Evolutionary conservation across 2,113 vertebrate species (phyloP), one percentile per base, ranked within the genome.

Genomic region (Leucosticte australis): DNA sequence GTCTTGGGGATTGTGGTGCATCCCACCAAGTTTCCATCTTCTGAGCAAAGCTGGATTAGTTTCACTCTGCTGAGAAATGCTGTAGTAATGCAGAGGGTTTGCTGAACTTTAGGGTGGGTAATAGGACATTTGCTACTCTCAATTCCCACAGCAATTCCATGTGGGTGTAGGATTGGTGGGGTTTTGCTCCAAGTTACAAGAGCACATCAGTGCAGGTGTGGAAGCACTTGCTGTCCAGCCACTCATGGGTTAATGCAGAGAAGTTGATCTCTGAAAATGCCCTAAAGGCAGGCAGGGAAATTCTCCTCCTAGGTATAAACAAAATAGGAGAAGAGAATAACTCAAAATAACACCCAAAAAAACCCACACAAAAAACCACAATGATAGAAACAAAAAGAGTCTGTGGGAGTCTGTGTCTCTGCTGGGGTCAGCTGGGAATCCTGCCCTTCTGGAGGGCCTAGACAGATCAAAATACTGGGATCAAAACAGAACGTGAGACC

Each of bases 121-220:
- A 39, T n/a, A 44, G 22, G 6, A 3, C 5, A 9, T 60, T 68
- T 62, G 22, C 24, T 56, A 0, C 27, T 55, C 53, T 27, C 24
- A 82, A 89, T 78, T 71, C 65, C 52, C 35, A 33, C 31, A 21
- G 44, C 39, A 83, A 15, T 92, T 77, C 63, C 3, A 5, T n/a
- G 44, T 1, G 6, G 56, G 14, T 0, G 1, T 9, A 27, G 31
- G 33, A 26, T 55, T 19, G 4, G 13, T 71, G 68, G 9, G 4
- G 1, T 44, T 92, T 89, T 87, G 16, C 44, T 71, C 56, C 35
- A 22, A 7, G 26, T 87, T 37, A 13, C 2, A 30, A 67, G 19
- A 59, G 17, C 17, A 8, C 52, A 33, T 55, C 46, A 21, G 0
- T 8, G 60, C 1, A 3, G 20, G 13, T 39, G 18, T 50, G 60